phyloP scores from a whole-genome alignment of 2,113 vertebrate species.

The Chascanopsetta lugubris region DNA sequence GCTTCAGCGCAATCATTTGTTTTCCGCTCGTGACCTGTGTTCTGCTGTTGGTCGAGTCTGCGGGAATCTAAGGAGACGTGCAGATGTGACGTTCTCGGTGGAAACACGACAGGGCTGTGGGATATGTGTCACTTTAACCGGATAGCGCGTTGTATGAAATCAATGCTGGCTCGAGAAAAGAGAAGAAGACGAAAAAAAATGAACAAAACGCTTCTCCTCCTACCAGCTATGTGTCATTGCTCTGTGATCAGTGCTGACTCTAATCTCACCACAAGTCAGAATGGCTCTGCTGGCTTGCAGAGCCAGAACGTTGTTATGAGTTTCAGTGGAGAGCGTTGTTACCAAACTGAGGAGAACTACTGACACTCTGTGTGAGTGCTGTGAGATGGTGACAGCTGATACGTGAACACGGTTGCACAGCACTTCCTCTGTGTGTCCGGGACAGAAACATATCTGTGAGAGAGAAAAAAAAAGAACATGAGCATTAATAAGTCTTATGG shows the following conservation, averaged over 20 bases:
- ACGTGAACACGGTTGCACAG: conserved; percentile 9
- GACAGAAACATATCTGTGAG: conserved; percentile 19
- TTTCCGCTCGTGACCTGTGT: conserved; percentile 26
- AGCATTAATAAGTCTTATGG: not conserved
- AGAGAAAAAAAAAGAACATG: not conserved
- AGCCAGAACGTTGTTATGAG: conserved; percentile 44
- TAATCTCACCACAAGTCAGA: conserved; percentile 44
- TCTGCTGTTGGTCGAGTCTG: conserved; percentile 14
- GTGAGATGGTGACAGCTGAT: conserved; percentile 51
- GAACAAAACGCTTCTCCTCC: no score
- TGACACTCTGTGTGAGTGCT: conserved; percentile 6
- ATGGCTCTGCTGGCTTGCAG: conserved; percentile 29
- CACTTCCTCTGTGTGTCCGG: conserved; percentile 10
- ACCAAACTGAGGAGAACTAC: conserved; percentile 13
- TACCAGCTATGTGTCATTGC: conserved; percentile 38
- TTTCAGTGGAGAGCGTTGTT: conserved; percentile 50
- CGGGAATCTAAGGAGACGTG: conserved; percentile 41
- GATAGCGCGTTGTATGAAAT: conserved; percentile 1
- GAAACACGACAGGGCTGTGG: conserved; percentile 33
- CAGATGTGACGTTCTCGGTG: conserved; percentile 35
- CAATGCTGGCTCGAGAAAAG: not conserved
- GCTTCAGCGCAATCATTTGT: conserved; percentile 14
- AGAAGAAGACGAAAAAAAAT: no score
- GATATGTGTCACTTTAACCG: conserved; percentile 1
- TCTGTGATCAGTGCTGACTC: conserved; percentile 48